Percentiles rank a stretch among this genome's conserved stretches.
Evolutionary conservation across 2,888 invertebrate genomes (phyloP).

Genomic region (Chymomyza caudatula): DNA sequence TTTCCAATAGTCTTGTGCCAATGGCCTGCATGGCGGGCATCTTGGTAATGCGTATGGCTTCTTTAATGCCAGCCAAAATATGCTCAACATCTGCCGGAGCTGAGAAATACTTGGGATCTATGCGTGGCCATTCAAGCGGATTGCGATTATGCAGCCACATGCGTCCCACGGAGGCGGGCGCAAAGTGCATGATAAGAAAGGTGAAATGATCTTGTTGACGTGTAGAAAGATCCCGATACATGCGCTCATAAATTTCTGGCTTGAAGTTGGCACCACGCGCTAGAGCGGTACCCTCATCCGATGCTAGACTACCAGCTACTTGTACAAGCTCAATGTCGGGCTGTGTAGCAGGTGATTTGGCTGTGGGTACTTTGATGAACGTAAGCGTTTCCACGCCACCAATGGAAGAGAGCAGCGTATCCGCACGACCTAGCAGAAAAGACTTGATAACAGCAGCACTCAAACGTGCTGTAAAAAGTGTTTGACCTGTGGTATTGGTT

Average conservation of each 20-base stretch:
- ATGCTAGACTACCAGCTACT: conserved; percentile 82
- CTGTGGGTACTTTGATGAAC: conserved; percentile 81
- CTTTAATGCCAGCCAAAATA: conserved; percentile 81
- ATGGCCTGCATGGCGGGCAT: conserved; percentile 82
- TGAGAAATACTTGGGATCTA: conserved; percentile 81
- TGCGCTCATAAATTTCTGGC: conserved; percentile 80
- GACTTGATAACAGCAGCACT: conserved; percentile 40
- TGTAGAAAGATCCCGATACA: conserved; percentile 80
- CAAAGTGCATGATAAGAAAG: conserved; percentile 84
- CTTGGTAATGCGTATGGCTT: conserved; percentile 80
- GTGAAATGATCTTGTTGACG: conserved; percentile 80
- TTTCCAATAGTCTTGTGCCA: conserved; percentile 80
- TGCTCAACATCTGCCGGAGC: conserved; percentile 79
- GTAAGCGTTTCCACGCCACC: conserved; percentile 85
- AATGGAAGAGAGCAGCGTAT: conserved; percentile 79
- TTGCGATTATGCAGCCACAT: conserved; percentile 83
- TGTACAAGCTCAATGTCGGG: conserved; percentile 85
- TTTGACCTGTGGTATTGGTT: conserved; percentile 72
- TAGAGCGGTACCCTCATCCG: conserved; percentile 81
- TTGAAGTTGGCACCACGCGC: conserved; percentile 81
- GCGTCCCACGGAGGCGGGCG: conserved; percentile 86
- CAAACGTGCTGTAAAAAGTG: conserved; percentile 44
- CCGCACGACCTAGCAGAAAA: conserved; percentile 61
- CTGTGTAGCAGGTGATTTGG: conserved; percentile 81
- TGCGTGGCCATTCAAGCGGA: conserved; percentile 81